Base-by-base conservation (phyloP, 2,888 invertebrate genomes). In the Cerastoderma edule region DNA sequence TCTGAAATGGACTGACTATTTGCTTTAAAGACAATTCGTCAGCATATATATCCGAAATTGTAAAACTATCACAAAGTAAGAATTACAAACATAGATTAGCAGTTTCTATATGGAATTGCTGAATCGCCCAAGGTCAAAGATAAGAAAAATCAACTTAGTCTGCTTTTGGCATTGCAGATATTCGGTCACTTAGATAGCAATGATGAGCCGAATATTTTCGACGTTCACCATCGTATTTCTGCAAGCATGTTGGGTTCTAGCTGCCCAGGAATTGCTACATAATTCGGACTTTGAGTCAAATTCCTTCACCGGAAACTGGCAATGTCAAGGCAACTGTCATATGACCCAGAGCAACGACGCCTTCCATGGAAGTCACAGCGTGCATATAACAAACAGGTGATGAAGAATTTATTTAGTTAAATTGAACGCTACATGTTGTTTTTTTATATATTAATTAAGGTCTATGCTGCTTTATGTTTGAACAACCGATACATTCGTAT, bases 311-410 rank as follows among this genome's bases (percentile, higher is more conserved):
- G 69, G 67, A 24, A 72, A 77, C 65, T 77, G 77, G 77, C 66
- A 69, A 19, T 56, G 69, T 13, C 39, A 46, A 16, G 68, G 66
- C 1, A 28, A 24, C 0, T 77, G 77, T 35, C 65, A 46, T 6
- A 19, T 77, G 19, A 56, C 72, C 24, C 44, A 48, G 16, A 72
- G 66, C 32, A 77, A 39, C 24, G 77, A 77, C 48, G 68, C 72
- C 13, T 77, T 60, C 44, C 69, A 72, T 22, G 77, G 77, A 8
- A 39, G 50, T 1, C 69, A 69, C 44, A 69, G 72, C 22, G 68
- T 48, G 6, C 64, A 69, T 16, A 30, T 77, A 19, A 32, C 69
- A 19, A 69, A 72, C 57, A 77, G 77, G 77, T 77, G 67, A 8
- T 22, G 13, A 24, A n/a, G n/a, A n/a, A n/a, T n/a, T n/a, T n/a